phyloP scores from a whole-genome alignment of 2,888 invertebrate species.

The Tortrix viridana region DNA sequence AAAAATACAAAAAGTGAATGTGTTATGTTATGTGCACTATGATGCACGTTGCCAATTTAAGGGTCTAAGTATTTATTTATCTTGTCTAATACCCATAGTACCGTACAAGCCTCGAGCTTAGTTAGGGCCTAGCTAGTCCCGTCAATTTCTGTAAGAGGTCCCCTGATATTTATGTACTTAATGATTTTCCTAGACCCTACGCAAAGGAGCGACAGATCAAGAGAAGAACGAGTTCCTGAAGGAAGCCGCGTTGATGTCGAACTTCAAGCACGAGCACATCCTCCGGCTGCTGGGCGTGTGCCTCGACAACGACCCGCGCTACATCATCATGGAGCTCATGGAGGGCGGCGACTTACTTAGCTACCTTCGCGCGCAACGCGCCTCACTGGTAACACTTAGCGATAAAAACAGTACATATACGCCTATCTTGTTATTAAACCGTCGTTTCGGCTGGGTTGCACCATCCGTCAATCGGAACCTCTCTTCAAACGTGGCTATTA shows the following conservation, averaged over 20 bases:
- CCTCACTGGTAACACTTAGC: conserved; percentile 86
- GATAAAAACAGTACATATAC: too few species aligned
- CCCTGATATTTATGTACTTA: not conserved
- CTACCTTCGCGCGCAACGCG: conserved; percentile 93
- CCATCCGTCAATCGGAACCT: too few species aligned
- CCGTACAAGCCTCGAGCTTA: too few species aligned
- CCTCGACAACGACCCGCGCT: conserved; percentile 95
- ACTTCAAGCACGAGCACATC: conserved; percentile 98
- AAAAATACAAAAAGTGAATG: too few species aligned
- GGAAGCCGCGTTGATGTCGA: conserved; percentile 98
- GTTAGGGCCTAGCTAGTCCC: too few species aligned
- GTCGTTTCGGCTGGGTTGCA: too few species aligned
- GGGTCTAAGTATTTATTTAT: too few species aligned
- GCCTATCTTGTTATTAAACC: not conserved
- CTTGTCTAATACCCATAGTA: too few species aligned
- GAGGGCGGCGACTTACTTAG: conserved; percentile 97
- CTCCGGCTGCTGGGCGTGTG: conserved; percentile 96
- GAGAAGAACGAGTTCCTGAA: conserved; percentile 97
- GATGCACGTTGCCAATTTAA: too few species aligned
- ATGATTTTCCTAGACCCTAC: conserved; percentile 86
- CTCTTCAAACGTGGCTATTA: too few species aligned
- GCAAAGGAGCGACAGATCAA: conserved; percentile 95
- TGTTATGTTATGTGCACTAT: too few species aligned
- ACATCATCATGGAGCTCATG: conserved; percentile 98
- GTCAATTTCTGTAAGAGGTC: too few species aligned